These are phyloP conservation scores for Caenorhabditis becei DNA, from an alignment of 2,888 invertebrate species.

Conservation along the genomic window DNA sequence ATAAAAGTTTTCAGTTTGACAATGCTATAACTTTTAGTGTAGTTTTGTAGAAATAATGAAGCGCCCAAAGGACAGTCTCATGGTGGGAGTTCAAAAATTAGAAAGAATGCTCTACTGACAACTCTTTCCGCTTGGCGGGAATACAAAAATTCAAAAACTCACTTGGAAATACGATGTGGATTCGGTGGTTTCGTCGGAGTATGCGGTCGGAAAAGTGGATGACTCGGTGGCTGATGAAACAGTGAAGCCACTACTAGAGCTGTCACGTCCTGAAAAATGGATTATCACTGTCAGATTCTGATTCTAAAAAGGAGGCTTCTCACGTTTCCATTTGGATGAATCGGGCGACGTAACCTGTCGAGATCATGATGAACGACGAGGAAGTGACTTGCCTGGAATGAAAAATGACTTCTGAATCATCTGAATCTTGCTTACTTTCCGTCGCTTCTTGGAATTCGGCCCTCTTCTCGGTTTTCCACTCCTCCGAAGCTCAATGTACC, in stretches of 20 bases:
- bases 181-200: conserved; percentile 44
- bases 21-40: no score
- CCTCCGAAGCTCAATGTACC: conserved; percentile 79
- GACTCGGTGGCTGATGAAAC: conserved; percentile 63
- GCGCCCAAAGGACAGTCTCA: no score
- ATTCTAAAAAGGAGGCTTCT: neutral
- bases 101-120: no score
- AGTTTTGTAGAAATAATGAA: no score
- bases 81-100: no score
- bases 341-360: conserved; percentile 10
- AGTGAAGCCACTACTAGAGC: conserved; percentile 58
- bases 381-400: conserved; percentile 54
- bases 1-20: no score
- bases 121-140: no score
- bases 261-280: conserved; percentile 37
- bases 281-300: neutral
- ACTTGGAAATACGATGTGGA: conserved; percentile 61
- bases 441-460: conserved; percentile 70
- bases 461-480: conserved; percentile 77
- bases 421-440: conserved; percentile 65
- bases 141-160: no score
- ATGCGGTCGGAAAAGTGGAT: conserved; percentile 35
- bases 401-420: neutral
- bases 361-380: conserved; percentile 59
- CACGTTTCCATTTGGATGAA: conserved; percentile 48